These are phyloP conservation scores for Nematopogon swammerdamellus DNA, from an alignment of 2,888 invertebrate species.

Conservation along the genomic window DNA sequence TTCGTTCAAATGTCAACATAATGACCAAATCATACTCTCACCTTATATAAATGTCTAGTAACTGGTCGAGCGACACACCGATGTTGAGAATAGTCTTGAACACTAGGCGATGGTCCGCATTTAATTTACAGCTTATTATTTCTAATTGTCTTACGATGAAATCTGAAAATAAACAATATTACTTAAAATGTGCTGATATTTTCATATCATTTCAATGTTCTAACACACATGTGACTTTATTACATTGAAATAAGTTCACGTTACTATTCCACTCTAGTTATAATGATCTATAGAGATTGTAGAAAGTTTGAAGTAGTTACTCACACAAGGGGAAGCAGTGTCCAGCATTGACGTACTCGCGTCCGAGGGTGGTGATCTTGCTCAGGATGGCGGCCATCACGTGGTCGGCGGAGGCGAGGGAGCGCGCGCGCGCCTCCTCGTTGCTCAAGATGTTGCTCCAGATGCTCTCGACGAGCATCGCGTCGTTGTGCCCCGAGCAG, in stretches of 20 bases:
- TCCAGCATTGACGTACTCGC: constrained; percentile 75
- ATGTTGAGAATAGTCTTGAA: constrained; percentile 73
- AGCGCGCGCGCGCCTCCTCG: constrained; percentile 44
- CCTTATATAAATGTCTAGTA: constrained; percentile 82
- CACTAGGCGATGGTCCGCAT: constrained; percentile 70
- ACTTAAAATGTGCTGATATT: constrained; percentile 7
- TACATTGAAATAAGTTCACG: constrained; percentile 5
- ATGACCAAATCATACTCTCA: constrained; percentile 31
- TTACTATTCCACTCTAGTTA: too few species aligned
- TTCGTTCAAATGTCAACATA: too few species aligned
- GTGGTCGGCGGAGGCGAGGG: constrained; percentile 48
- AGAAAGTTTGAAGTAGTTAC: too few species aligned
- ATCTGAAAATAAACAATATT: constrained; percentile 42
- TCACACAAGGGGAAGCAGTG: constrained; percentile 86
- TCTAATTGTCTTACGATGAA: constrained; percentile 79
- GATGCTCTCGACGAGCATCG: constrained; percentile 81
- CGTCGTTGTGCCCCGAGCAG: constrained; percentile 91
- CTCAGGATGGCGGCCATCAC: constrained; percentile 66
- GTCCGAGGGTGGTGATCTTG: constrained; percentile 74
- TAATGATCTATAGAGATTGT: too few species aligned
- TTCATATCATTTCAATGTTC: too few species aligned
- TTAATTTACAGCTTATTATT: constrained; percentile 70
- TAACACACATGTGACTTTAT: constrained; percentile 2
- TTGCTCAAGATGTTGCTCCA: constrained; percentile 84
- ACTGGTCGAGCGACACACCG: constrained; percentile 71